Conservation (phyloP, 1,140 invertebrate genomes). For the Stenopsyche tienmushanensis region DNA sequence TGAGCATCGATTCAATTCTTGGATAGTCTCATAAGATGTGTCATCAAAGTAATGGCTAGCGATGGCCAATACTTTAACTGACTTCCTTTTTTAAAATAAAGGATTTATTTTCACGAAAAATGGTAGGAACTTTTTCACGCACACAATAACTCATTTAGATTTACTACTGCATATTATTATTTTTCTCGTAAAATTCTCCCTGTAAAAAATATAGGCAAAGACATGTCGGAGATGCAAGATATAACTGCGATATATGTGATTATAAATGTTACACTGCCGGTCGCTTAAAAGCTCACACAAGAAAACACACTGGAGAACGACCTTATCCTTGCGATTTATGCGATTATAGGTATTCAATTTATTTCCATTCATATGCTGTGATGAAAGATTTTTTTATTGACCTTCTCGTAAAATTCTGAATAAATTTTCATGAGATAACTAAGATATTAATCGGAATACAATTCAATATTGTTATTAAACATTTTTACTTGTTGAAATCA, state of each 20-base stretch:
- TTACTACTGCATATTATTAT: neutral
- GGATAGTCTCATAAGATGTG: too few relatives aligned
- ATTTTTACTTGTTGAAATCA: neutral
- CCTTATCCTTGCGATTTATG: constrained; percentile 21
- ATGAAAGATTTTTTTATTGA: neutral
- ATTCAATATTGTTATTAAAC: too few relatives aligned
- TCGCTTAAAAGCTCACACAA: constrained; percentile 23
- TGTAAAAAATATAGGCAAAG: constrained; percentile 18
- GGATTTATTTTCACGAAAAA: too few relatives aligned
- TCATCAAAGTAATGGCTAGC: neutral
- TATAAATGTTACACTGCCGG: constrained; percentile 26
- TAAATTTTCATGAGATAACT: too few relatives aligned
- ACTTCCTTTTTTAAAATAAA: too few relatives aligned
- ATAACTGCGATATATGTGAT: constrained; percentile 18
- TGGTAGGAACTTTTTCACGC: too few relatives aligned
- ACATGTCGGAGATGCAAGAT: constrained; percentile 20
- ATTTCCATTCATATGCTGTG: neutral
- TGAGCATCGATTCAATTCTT: too few relatives aligned
- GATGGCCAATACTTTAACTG: too few relatives aligned
- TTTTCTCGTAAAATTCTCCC: too few relatives aligned
- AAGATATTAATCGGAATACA: too few relatives aligned
- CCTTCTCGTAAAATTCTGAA: too few relatives aligned
- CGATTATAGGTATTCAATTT: constrained; percentile 24
- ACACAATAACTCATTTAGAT: neutral
- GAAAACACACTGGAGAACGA: constrained; percentile 32